phyloP scores from a whole-genome alignment of 2,888 invertebrate species.

The Yponomeuta cagnagella region DNA sequence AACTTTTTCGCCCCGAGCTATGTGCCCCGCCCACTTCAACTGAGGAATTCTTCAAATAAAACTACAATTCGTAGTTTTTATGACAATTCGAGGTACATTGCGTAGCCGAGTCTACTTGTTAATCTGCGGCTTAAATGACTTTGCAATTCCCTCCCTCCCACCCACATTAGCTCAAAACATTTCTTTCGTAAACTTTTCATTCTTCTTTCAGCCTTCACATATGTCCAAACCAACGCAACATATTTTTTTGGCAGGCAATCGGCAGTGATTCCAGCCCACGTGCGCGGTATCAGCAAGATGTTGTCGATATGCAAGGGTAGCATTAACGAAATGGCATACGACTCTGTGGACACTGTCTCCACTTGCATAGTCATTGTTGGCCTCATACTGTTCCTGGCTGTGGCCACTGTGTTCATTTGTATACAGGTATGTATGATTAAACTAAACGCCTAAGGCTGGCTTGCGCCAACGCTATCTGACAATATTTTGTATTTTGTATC shows the following conservation, averaged over 20 bases:
- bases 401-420: constrained; percentile 87
- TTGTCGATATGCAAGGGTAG: constrained; percentile 78
- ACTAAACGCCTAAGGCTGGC: neutral
- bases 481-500: neutral
- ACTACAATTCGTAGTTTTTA: too few relatives aligned
- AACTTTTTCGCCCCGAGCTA: too few relatives aligned
- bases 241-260: constrained; percentile 57
- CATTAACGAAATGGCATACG: constrained; percentile 79
- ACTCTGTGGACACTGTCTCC: constrained; percentile 90
- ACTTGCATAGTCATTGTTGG: constrained; percentile 90
- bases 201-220: too few relatives aligned
- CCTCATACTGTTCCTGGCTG: constrained; percentile 86
- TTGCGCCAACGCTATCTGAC: neutral
- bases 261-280: constrained; percentile 84
- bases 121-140: neutral
- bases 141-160: neutral
- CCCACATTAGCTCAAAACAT: neutral
- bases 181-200: neutral
- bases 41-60: too few relatives aligned
- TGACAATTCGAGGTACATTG: too few relatives aligned
- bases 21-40: too few relatives aligned
- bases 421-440: constrained; percentile 79
- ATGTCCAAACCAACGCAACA: neutral
- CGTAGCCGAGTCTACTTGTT: too few relatives aligned
- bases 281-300: constrained; percentile 85